Evolutionary conservation across 2,888 invertebrate species (phyloP).

Genomic region (Trichopoda pennipes): DNA sequence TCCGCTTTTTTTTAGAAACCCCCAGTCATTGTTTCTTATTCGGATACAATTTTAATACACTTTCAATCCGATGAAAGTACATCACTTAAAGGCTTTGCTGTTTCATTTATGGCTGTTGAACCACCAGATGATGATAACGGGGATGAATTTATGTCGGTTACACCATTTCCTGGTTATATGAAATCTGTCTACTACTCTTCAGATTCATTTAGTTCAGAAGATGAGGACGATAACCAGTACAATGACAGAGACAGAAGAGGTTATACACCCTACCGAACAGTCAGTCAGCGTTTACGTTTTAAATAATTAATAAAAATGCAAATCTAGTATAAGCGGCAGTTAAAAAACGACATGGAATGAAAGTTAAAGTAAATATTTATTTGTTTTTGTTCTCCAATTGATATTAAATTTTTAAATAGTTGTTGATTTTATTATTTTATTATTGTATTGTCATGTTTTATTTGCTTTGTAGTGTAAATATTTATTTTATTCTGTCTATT

Average conservation of each 20-base stretch:
- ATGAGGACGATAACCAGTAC: slow-evolving; percentile 42
- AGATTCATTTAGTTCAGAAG: slow-evolving; percentile 65
- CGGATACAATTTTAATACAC: slow-evolving; percentile 91
- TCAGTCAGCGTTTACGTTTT: slow-evolving; percentile 37
- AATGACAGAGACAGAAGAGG: slow-evolving; percentile 1
- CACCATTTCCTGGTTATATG: slow-evolving; percentile 80
- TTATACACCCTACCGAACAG: slow-evolving; percentile 18
- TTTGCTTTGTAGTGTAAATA: slow-evolving; percentile 59
- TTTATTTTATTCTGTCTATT: slow-evolving; percentile 10
- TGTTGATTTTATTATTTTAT: slow-evolving; percentile 49
- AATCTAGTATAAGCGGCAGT: slow-evolving; percentile 15
- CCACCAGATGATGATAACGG: slow-evolving; percentile 81
- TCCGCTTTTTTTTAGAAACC: slow-evolving; percentile 85
- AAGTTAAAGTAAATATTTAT: slow-evolving; percentile 35
- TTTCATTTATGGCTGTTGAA: slow-evolving; percentile 89
- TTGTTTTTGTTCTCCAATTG: slow-evolving; percentile 53
- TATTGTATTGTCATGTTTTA: slow-evolving; percentile 46
- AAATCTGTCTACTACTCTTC: slow-evolving; percentile 76
- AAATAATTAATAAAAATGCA: slow-evolving; percentile 24
- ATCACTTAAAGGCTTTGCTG: slow-evolving; percentile 94
- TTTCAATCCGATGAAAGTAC: slow-evolving; percentile 96
- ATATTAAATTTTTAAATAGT: slow-evolving; percentile 57
- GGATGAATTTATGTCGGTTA: slow-evolving; percentile 76
- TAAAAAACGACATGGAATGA: not conserved
- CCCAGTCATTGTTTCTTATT: slow-evolving; percentile 92